Percentiles rank a stretch among this genome's conserved stretches.
Conservation (phyloP, 2,888 invertebrate genomes). For the Eupithecia inturbata region DNA sequence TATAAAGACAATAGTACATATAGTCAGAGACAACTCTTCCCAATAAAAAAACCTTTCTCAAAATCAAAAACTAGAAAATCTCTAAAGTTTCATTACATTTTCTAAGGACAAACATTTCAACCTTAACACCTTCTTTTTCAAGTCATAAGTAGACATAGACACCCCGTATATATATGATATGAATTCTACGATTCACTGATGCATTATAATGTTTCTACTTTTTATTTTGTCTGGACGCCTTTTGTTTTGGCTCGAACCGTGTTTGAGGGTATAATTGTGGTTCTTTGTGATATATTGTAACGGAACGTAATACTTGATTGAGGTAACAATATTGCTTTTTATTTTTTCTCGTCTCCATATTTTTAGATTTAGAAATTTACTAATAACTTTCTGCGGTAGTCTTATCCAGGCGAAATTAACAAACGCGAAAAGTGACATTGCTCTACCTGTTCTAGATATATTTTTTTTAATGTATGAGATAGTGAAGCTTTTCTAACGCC, state of each 20-base stretch:
- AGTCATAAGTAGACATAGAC: constrained; percentile 7
- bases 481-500: not conserved
- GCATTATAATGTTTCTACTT: constrained; percentile 71
- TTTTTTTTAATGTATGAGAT: not conserved
- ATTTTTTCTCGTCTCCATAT: not conserved
- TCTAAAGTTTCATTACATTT: not conserved
- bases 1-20: not conserved
- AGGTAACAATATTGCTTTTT: constrained; percentile 24
- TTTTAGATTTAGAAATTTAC: not conserved
- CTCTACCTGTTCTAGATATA: not conserved
- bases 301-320: constrained; percentile 32
- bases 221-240: constrained; percentile 73
- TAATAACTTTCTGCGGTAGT: not conserved
- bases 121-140: not conserved
- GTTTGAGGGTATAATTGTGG: constrained; percentile 64
- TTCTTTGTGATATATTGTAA: constrained; percentile 44
- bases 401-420: not conserved
- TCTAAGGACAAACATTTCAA: not conserved
- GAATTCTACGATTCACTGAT: constrained; percentile 76
- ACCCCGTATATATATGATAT: constrained; percentile 39
- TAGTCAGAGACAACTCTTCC: not conserved
- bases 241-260: constrained; percentile 68
- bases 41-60: not conserved
- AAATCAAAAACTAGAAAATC: not conserved
- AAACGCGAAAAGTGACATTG: not conserved